Evolutionary conservation across 2,113 vertebrate genomes (phyloP).

Genomic region (Motacilla alba): DNA sequence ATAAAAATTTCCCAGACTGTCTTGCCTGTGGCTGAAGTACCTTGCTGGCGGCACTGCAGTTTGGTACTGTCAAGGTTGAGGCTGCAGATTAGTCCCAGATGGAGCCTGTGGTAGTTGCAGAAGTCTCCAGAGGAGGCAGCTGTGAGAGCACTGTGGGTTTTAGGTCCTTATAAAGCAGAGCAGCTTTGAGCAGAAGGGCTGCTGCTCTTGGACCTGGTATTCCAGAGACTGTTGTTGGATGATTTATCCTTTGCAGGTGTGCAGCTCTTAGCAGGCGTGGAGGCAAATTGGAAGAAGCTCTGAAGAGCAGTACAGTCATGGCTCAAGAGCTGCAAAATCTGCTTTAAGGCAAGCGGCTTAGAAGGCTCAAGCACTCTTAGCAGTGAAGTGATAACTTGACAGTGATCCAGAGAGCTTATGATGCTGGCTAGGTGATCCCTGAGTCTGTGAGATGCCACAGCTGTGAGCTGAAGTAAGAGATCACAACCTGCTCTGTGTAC

Average conservation of each 20-base stretch:
- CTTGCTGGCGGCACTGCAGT: not conserved
- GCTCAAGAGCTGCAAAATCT: not conserved
- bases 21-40: not conserved
- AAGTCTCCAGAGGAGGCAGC: not conserved
- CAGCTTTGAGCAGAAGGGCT: not conserved
- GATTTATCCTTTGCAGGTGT: not conserved
- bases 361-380: not conserved
- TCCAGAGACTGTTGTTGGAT: not conserved
- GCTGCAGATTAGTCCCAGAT: not conserved
- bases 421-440: not conserved
- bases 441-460: not conserved
- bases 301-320: not conserved
- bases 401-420: not conserved
- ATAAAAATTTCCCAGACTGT: not conserved
- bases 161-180: not conserved
- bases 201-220: not conserved
- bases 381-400: not conserved
- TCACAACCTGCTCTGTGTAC: rapidly evolving
- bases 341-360: not conserved
- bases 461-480: not conserved
- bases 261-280: not conserved
- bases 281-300: not conserved
- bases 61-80: not conserved
- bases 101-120: not conserved
- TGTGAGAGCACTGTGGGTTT: not conserved